Conservation (phyloP, 2,888 invertebrate genomes). For the Yponomeuta cagnagella region DNA sequence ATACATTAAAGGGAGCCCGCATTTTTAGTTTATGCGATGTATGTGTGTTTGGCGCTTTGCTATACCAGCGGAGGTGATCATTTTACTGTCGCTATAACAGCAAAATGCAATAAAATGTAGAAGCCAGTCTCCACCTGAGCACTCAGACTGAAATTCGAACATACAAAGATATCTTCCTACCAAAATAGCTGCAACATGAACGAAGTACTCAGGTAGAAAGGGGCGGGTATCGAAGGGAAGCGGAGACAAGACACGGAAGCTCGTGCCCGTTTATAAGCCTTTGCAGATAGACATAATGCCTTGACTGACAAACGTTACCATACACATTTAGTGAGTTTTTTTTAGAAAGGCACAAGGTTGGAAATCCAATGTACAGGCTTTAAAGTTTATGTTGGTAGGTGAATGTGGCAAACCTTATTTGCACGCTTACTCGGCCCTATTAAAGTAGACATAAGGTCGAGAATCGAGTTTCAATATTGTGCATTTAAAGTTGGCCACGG, state of each 20-base stretch:
- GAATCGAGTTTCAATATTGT: neutral
- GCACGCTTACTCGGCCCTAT: too few species aligned
- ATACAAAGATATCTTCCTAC: neutral
- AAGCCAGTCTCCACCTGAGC: too few species aligned
- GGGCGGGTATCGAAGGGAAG: constrained; percentile 29
- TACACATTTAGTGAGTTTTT: constrained; percentile 2
- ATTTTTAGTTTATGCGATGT: too few species aligned
- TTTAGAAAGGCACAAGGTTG: neutral
- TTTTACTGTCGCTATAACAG: too few species aligned
- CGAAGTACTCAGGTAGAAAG: constrained; percentile 5
- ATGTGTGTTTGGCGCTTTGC: too few species aligned
- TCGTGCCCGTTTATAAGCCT: constrained; percentile 17
- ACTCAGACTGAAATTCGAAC: neutral
- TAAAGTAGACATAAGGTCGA: neutral
- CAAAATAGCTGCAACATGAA: neutral
- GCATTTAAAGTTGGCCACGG: neutral
- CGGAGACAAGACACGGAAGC: constrained; percentile 38
- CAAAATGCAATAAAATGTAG: too few species aligned
- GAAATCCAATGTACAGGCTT: neutral
- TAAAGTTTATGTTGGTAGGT: neutral
- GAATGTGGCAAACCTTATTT: neutral
- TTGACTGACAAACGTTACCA: constrained; percentile 17
- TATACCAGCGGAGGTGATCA: too few species aligned
- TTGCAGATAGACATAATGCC: constrained; percentile 15
- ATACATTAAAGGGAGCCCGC: too few species aligned